phyloP scores from a whole-genome alignment of 2,797 vertebrate genomes.

The Hippopotamyrus pictus region DNA sequence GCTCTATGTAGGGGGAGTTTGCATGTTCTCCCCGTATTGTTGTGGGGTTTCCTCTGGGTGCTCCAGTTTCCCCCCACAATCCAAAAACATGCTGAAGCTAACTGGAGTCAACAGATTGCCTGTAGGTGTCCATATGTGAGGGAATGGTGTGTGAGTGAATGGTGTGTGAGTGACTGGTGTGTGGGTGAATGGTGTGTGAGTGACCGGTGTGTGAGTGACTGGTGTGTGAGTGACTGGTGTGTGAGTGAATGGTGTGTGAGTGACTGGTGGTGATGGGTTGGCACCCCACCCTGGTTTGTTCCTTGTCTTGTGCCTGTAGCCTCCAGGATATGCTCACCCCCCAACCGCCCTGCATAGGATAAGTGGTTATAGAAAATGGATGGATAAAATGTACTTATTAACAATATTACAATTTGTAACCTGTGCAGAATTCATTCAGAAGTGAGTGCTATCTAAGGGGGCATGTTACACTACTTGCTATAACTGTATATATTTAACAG shows the following conservation, averaged over 20 bases:
- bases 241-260: background rate
- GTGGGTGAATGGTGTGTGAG: no score
- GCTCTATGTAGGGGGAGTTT: background rate
- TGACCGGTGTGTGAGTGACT: no score
- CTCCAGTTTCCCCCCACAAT: background rate
- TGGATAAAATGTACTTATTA: background rate
- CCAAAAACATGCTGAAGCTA: background rate
- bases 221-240: no score
- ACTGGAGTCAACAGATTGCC: background rate
- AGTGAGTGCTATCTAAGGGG: background rate
- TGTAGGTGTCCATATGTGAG: background rate
- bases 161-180: no score
- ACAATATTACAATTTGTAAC: background rate
- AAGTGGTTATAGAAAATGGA: background rate
- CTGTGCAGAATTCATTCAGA: background rate
- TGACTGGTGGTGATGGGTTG: background rate
- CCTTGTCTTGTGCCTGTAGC: background rate
- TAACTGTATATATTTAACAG: background rate
- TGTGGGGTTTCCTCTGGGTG: background rate
- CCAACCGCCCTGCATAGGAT: background rate
- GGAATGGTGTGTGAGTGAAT: background rate
- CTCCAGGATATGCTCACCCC: background rate
- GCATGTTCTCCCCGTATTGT: background rate
- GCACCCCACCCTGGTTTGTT: background rate
- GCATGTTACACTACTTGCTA: background rate